These are phyloP conservation scores for Amia ocellicauda DNA, from an alignment of 2,113 vertebrate species.

Conservation along the genomic window DNA sequence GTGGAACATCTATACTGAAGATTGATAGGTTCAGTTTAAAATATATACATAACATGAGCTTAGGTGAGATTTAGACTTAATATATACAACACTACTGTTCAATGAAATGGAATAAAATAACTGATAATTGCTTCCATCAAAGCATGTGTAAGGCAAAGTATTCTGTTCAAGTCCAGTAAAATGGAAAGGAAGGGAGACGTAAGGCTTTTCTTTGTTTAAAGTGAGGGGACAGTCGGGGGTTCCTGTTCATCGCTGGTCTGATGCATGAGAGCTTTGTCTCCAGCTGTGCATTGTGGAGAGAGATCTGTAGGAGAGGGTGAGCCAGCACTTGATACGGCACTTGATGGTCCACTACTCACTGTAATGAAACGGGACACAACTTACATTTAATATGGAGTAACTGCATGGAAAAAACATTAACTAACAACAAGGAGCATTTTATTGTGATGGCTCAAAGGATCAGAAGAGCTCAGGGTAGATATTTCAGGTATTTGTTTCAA, in stretches of 20 bases:
- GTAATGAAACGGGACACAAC: conserved; percentile 10
- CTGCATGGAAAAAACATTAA: no score
- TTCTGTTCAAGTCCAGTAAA: conserved; percentile 19
- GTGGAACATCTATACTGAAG: not conserved
- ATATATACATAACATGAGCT: conserved; percentile 4
- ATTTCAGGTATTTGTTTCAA: no score
- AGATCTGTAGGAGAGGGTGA: conserved; percentile 41
- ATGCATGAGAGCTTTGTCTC: conserved; percentile 1
- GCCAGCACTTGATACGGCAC: conserved; percentile 22
- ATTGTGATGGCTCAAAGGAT: no score
- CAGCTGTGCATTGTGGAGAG: conserved; percentile 5
- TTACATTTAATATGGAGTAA: no score
- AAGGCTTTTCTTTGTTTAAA: no score
- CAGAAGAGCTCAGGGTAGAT: no score
- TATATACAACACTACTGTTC: conserved; percentile 31
- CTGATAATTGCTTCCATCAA: conserved; percentile 8
- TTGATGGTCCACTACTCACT: conserved; percentile 48
- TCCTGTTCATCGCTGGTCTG: conserved; percentile 50
- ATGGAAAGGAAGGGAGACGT: conserved; percentile 11
- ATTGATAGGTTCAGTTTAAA: not conserved
- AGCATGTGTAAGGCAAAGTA: conserved; percentile 23
- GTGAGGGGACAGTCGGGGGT: conserved; percentile 35
- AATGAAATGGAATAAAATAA: conserved; percentile 26
- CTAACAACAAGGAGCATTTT: no score
- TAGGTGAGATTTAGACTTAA: conserved; percentile 17